phyloP scores from a whole-genome alignment of 2,797 vertebrate genomes.

The Chrosomus eos region DNA sequence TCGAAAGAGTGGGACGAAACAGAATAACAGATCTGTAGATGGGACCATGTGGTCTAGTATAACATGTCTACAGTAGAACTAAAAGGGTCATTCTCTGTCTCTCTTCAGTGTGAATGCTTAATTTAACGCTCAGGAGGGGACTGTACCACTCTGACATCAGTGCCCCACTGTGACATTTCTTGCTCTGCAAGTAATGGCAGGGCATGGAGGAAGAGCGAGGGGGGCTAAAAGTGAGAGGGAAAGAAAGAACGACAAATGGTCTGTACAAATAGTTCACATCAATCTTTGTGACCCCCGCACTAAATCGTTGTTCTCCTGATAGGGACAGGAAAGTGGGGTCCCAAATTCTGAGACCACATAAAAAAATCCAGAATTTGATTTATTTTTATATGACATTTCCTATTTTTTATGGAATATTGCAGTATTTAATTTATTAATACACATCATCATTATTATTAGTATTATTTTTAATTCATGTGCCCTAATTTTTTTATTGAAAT shows the following conservation, averaged over 20 bases:
- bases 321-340: not conserved
- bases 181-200: constrained; percentile 42
- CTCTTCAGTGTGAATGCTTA: constrained; percentile 60
- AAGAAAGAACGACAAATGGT: not conserved
- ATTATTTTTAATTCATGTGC: not conserved
- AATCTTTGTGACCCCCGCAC: not conserved
- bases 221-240: constrained; percentile 12
- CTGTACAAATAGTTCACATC: not conserved
- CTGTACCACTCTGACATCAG: constrained; percentile 43
- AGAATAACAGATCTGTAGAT: constrained; percentile 56
- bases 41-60: constrained; percentile 48
- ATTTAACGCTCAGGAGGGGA: constrained; percentile 61
- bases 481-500: not conserved
- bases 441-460: too few species aligned
- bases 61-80: constrained; percentile 61
- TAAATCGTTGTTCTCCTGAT: not conserved
- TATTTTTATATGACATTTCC: too few species aligned
- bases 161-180: constrained; percentile 52
- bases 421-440: not conserved
- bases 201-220: constrained; percentile 27
- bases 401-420: not conserved
- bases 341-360: not conserved
- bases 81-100: constrained; percentile 62
- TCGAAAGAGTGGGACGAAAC: not conserved
- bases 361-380: not conserved